phyloP scores from a whole-genome alignment of 2,797 vertebrate genomes.

The Gambusia yucatana region DNA sequence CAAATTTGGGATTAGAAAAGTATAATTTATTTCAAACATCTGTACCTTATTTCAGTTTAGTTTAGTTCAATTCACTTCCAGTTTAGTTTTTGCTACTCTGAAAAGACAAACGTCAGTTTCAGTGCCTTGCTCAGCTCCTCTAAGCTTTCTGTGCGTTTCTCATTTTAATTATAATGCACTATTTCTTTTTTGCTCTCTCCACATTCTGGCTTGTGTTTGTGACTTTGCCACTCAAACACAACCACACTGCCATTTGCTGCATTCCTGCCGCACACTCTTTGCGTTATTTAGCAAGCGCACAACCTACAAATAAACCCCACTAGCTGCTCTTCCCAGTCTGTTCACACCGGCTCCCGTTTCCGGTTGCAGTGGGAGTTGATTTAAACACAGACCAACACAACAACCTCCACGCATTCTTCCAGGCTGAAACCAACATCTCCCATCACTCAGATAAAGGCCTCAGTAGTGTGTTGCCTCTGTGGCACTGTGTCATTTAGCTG shows the following conservation, averaged over 20 bases:
- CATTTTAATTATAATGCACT: conserved; percentile 3
- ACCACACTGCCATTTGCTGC: conserved; percentile 41
- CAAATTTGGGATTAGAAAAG: background rate
- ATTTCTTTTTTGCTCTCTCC: background rate
- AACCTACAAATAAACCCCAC: conserved; percentile 4
- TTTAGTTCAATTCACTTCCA: background rate
- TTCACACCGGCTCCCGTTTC: conserved; percentile 38
- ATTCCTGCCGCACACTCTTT: conserved; percentile 28
- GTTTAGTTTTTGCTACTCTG: background rate
- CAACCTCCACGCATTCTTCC: conserved; percentile 46
- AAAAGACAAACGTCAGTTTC: background rate
- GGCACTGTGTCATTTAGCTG: conserved; percentile 55
- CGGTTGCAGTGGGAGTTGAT: conserved; percentile 43
- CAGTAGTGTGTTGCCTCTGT: conserved; percentile 14
- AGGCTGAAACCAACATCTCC: conserved; percentile 39
- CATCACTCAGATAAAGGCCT: conserved; percentile 30
- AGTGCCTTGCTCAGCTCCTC: background rate
- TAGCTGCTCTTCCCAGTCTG: conserved; percentile 26
- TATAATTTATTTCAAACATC: background rate
- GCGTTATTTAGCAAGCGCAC: conserved; percentile 28
- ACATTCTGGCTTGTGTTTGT: conserved; percentile 25
- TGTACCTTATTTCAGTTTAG: background rate
- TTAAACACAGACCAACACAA: conserved; percentile 31
- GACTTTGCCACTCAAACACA: conserved; percentile 3
- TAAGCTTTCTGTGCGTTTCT: conserved; percentile 3